These are phyloP conservation scores for Colletes latitarsis DNA, from an alignment of 1,140 invertebrate genomes.

Conservation along the genomic window DNA sequence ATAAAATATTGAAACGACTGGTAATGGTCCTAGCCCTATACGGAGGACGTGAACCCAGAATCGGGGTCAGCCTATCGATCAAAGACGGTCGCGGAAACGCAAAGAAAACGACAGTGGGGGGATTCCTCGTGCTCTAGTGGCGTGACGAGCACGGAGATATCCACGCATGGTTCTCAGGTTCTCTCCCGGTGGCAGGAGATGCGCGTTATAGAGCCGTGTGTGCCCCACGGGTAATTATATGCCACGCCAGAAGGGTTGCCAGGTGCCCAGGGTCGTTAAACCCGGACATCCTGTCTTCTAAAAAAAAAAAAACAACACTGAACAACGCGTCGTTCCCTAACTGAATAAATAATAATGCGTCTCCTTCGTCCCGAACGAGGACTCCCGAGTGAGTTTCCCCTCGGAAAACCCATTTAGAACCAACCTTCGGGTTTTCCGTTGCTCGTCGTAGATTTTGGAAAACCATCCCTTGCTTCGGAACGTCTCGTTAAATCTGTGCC, in stretches of 20 bases:
- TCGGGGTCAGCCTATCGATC: too few species aligned
- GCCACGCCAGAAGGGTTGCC: slow-evolving; percentile 62
- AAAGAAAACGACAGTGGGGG: slow-evolving; percentile 60
- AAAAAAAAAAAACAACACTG: slow-evolving; percentile 38
- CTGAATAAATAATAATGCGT: slow-evolving; percentile 55
- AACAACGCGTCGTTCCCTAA: slow-evolving; percentile 53
- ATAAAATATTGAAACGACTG: too few species aligned
- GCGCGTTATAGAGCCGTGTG: slow-evolving; percentile 51
- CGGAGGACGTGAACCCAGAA: too few species aligned
- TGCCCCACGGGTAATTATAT: slow-evolving; percentile 62
- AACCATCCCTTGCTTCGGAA: too few species aligned
- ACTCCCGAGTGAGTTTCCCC: not conserved
- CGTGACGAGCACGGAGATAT: slow-evolving; percentile 55
- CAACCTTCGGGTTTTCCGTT: too few species aligned
- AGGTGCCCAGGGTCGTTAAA: slow-evolving; percentile 67
- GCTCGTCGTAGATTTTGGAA: too few species aligned
- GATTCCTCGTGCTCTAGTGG: slow-evolving; percentile 55
- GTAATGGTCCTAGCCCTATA: too few species aligned
- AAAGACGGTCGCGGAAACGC: slow-evolving; percentile 22
- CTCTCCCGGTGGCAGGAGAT: slow-evolving; percentile 40
- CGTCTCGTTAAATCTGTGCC: too few species aligned
- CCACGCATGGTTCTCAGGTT: slow-evolving; percentile 55
- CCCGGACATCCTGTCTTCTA: slow-evolving; percentile 63
- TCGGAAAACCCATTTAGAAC: too few species aligned
- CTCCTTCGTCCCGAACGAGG: slow-evolving; percentile 8